phyloP scores from a whole-genome alignment of 1,140 invertebrate species.

The Drosophila truncata region DNA sequence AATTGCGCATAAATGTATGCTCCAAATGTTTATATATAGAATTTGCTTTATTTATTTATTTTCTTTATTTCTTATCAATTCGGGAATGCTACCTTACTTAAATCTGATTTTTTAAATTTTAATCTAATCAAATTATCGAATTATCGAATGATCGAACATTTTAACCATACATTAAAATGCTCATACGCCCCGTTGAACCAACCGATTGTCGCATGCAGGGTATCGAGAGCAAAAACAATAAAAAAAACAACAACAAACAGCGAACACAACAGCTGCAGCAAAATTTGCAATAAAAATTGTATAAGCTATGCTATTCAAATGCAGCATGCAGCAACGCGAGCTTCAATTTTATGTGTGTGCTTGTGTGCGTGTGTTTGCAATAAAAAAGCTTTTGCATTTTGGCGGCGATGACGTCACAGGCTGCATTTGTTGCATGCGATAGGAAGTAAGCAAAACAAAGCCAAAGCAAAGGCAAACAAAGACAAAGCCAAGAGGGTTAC shows the following conservation, averaged over 20 bases:
- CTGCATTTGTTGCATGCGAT: constrained; percentile 73
- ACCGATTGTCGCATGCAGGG: constrained; percentile 23
- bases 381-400: constrained; percentile 42
- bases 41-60: no score
- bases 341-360: background rate
- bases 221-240: constrained; percentile 8
- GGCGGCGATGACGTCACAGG: constrained; percentile 57
- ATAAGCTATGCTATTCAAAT: constrained; percentile 57
- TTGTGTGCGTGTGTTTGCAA: background rate
- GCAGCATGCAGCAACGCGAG: constrained; percentile 30
- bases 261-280: constrained; percentile 64
- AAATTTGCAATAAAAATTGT: constrained; percentile 47
- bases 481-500: background rate
- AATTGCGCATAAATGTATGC: background rate
- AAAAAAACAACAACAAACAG: constrained; percentile 24
- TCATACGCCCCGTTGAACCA: background rate
- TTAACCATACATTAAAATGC: no score
- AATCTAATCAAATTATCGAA: no score
- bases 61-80: no score
- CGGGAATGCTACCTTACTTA: no score
- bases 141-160: no score
- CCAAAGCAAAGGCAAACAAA: background rate
- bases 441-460: background rate
- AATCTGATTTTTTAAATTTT: no score
- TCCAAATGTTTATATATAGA: background rate